Evolutionary conservation across 2,797 vertebrate species (phyloP).

Genomic region (Tokudaia tokunoshimensis): DNA sequence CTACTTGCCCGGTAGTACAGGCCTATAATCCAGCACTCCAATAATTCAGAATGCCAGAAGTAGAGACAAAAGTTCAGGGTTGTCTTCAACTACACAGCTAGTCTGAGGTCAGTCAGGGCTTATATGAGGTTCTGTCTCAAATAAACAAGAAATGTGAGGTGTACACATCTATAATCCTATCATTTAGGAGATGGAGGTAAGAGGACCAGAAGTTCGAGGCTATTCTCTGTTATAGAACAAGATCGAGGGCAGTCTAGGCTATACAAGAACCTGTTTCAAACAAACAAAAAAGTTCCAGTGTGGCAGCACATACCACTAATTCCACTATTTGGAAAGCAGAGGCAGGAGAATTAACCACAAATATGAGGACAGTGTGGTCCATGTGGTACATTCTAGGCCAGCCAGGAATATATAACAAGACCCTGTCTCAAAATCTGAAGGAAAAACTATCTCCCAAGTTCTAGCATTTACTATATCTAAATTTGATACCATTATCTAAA

Average conservation of each 20-base stretch:
- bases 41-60: neutral
- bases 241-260: neutral
- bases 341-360: neutral
- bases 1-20: neutral
- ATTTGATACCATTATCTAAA: conserved; percentile 13
- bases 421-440: neutral
- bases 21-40: neutral
- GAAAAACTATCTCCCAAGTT: neutral
- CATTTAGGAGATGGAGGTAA: neutral
- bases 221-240: neutral
- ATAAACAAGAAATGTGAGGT: neutral
- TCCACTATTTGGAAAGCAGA: neutral
- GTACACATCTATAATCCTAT: neutral
- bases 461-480: conserved; percentile 5
- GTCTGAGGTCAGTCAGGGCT: neutral
- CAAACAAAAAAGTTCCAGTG: neutral
- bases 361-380: neutral
- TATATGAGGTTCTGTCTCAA: neutral
- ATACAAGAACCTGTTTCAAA: neutral
- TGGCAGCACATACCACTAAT: neutral
- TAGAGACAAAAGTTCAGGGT: neutral
- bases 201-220: neutral
- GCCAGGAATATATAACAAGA: neutral
- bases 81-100: neutral
- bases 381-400: neutral